These are phyloP conservation scores for Sander lucioperca DNA, from an alignment of 2,113 vertebrate species.

Conservation along the genomic window DNA sequence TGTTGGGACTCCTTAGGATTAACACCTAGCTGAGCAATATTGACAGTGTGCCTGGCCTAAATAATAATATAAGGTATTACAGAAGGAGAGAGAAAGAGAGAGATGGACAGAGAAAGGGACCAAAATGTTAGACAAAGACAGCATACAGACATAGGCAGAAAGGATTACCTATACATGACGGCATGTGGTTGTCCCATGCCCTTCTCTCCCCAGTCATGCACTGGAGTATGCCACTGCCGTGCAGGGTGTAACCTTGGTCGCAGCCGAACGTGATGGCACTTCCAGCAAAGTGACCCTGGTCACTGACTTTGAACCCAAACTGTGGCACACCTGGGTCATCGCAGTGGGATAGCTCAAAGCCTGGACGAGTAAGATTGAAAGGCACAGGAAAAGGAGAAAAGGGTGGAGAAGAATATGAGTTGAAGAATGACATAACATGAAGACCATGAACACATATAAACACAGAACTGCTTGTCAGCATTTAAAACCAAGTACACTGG, in stretches of 20 bases:
- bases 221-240: conserved; percentile 92
- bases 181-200: conserved; percentile 94
- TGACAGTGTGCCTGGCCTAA: conserved; percentile 36
- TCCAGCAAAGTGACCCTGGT: conserved; percentile 97
- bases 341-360: conserved; percentile 97
- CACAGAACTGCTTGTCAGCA: neutral
- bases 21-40: conserved; percentile 52
- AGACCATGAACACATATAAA: neutral
- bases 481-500: conserved; percentile 7
- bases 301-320: conserved; percentile 96
- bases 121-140: neutral
- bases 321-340: conserved; percentile 97
- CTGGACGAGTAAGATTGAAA: conserved; percentile 71
- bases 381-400: neutral
- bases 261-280: conserved; percentile 94
- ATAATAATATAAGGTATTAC: conserved; percentile 42
- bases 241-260: conserved; percentile 95
- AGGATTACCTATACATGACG: conserved; percentile 93
- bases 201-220: conserved; percentile 98
- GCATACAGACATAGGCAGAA: neutral
- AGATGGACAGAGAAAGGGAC: neutral
- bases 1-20: conserved; percentile 65
- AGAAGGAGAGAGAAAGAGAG: neutral
- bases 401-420: neutral
- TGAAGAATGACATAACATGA: neutral